phyloP scores from a whole-genome alignment of 1,140 invertebrate genomes.

The Aricia agestis region DNA sequence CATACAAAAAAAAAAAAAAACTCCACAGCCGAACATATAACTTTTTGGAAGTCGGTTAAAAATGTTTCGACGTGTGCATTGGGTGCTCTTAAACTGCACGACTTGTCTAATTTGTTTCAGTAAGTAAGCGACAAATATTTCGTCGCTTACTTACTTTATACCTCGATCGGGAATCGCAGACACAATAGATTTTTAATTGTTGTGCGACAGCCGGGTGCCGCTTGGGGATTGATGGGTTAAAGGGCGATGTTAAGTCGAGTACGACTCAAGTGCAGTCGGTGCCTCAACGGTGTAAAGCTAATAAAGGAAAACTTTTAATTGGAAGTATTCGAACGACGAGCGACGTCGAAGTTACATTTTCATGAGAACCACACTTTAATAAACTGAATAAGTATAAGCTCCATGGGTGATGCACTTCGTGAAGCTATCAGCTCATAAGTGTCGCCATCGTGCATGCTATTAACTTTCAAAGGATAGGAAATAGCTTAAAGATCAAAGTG shows the following conservation, averaged over 20 bases:
- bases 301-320: background rate
- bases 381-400: background rate
- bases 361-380: background rate
- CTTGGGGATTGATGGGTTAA: too few species aligned
- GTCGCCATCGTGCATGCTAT: background rate
- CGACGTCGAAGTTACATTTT: background rate
- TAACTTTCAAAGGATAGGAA: background rate
- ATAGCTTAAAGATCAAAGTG: background rate
- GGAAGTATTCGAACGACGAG: background rate
- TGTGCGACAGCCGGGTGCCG: too few species aligned
- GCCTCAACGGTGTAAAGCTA: background rate
- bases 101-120: too few species aligned
- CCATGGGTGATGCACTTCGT: background rate
- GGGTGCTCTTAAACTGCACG: too few species aligned
- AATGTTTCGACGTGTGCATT: too few species aligned
- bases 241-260: background rate
- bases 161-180: too few species aligned
- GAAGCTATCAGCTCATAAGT: background rate
- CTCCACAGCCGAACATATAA: too few species aligned
- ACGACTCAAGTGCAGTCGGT: background rate
- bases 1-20: too few species aligned
- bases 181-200: too few species aligned
- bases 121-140: too few species aligned
- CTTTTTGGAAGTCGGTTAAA: too few species aligned
- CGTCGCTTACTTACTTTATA: too few species aligned